Percentiles rank a stretch among this genome's conserved stretches.
phyloP scores from a whole-genome alignment of 2,888 invertebrate species.

The Eristalis intricaria region DNA sequence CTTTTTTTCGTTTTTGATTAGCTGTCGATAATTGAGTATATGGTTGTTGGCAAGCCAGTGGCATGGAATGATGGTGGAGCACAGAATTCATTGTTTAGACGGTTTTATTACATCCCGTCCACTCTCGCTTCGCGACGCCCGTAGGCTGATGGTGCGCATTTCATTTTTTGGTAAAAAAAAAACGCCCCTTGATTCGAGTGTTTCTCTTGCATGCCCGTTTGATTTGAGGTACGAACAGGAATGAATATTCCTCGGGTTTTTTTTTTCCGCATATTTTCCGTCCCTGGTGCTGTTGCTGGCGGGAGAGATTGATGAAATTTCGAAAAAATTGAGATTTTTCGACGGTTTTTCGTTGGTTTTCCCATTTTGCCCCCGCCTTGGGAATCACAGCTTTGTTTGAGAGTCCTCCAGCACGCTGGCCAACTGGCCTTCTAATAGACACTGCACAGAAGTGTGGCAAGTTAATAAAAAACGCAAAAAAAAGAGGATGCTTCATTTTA shows the following conservation, averaged over 20 bases:
- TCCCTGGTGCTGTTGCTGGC: neutral
- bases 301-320: neutral
- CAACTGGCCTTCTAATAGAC: slow-evolving; percentile 8
- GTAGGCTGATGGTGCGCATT: neutral
- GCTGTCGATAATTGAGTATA: neutral
- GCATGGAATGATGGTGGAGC: neutral
- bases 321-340: neutral
- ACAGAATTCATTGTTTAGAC: neutral
- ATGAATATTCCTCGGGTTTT: neutral
- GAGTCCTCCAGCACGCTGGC: neutral
- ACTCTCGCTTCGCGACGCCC: neutral
- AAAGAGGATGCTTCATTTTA: slow-evolving; percentile 4
- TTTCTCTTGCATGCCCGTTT: neutral
- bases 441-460: slow-evolving; percentile 5
- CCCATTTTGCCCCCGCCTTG: neutral
- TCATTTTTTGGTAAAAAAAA: neutral
- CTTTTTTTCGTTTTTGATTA: slow-evolving; percentile 5
- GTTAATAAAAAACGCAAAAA: slow-evolving; percentile 3
- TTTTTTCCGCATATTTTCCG: neutral
- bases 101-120: neutral
- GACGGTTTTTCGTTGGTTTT: neutral
- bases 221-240: neutral
- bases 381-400: neutral
- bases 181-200: neutral
- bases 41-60: neutral